Evolutionary conservation across 2,113 vertebrate species (phyloP).

Genomic region (Salvelinus sp.): DNA sequence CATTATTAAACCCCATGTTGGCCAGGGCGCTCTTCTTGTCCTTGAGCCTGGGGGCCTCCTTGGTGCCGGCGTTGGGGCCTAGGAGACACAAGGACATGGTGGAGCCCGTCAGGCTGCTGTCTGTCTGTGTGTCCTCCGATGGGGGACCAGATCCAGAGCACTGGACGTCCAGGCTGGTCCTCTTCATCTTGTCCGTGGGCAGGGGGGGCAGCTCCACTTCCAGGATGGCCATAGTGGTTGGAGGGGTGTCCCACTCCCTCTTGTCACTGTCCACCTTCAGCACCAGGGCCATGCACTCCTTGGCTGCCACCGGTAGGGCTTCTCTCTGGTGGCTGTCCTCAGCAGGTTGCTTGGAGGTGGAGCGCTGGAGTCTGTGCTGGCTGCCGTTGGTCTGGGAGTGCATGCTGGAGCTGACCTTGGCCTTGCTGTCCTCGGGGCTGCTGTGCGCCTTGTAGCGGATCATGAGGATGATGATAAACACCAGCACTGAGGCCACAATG

Average conservation of each 20-base stretch:
- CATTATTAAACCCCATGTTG: constrained; percentile 73
- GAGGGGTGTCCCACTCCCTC: constrained; percentile 60
- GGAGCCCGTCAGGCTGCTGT: constrained; percentile 80
- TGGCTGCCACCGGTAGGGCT: constrained; percentile 44
- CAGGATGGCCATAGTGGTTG: constrained; percentile 55
- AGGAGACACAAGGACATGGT: constrained; percentile 88
- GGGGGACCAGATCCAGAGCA: constrained; percentile 53
- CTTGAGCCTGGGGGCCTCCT: constrained; percentile 74
- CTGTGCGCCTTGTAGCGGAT: constrained; percentile 91
- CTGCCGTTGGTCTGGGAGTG: constrained; percentile 87
- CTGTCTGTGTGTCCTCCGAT: constrained; percentile 78
- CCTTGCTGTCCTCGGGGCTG: constrained; percentile 72
- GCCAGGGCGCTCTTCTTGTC: constrained; percentile 71
- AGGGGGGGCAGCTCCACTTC: constrained; percentile 64
- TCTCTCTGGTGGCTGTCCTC: constrained; percentile 68
- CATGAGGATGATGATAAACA: constrained; percentile 95
- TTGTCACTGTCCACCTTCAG: constrained; percentile 59
- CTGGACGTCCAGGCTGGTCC: constrained; percentile 70
- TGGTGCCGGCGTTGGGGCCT: constrained; percentile 69
- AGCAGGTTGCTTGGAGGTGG: constrained; percentile 66
- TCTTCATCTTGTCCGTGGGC: constrained; percentile 51
- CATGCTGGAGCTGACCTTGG: constrained; percentile 76
- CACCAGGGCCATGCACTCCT: constrained; percentile 76
- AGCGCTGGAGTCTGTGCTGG: constrained; percentile 63
- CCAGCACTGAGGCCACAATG: constrained; percentile 91